phyloP scores from a whole-genome alignment of 2,113 vertebrate species.

The Collichthys lucidus region DNA sequence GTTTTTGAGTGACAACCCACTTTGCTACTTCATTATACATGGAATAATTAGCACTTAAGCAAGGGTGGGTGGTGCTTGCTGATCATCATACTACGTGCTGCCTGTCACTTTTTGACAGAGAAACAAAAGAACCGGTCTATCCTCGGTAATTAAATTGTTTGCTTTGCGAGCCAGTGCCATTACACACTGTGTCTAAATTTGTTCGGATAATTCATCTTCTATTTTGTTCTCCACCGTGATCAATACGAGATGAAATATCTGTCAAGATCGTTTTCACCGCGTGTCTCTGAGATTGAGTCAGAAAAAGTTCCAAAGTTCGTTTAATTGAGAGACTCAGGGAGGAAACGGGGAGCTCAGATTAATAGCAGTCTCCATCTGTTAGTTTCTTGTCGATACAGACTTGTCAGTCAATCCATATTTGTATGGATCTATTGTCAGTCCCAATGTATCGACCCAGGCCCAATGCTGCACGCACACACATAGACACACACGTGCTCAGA shows the following conservation, averaged over 20 bases:
- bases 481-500: slow-evolving; percentile 4
- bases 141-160: slow-evolving; percentile 53
- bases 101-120: slow-evolving; percentile 54
- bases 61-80: slow-evolving; percentile 51
- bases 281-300: slow-evolving; percentile 19
- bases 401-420: slow-evolving; percentile 62
- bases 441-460: background rate
- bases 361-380: slow-evolving; percentile 30
- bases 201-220: slow-evolving; percentile 18
- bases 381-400: slow-evolving; percentile 38
- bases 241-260: slow-evolving; percentile 32
- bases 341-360: slow-evolving; percentile 9
- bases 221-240: slow-evolving; percentile 8
- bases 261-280: slow-evolving; percentile 29
- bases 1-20: slow-evolving; percentile 55
- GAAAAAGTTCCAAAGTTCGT: slow-evolving; percentile 29
- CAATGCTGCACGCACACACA: slow-evolving; percentile 1
- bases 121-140: slow-evolving; percentile 42
- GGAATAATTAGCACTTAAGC: slow-evolving; percentile 57
- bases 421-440: slow-evolving; percentile 60
- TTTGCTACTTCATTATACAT: slow-evolving; percentile 57
- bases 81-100: slow-evolving; percentile 46
- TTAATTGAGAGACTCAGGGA: slow-evolving; percentile 34
- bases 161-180: slow-evolving; percentile 26
- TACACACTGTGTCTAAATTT: slow-evolving; percentile 28